Evolutionary conservation across 2,113 vertebrate species (phyloP).

Genomic region (Malurus cyaneus): DNA sequence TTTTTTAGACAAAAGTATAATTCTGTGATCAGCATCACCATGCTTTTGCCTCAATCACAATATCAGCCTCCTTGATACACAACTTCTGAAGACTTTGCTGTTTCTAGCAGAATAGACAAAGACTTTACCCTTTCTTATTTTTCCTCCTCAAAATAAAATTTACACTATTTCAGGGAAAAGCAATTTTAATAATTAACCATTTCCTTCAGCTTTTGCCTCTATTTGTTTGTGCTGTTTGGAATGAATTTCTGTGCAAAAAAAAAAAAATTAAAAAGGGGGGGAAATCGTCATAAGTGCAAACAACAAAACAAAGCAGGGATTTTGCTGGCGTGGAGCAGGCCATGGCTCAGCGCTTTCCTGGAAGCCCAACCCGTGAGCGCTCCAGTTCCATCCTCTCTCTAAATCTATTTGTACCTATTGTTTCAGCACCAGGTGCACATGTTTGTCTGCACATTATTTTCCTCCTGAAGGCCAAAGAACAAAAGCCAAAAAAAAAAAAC

Average conservation of each 20-base stretch:
- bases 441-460: constrained; percentile 64
- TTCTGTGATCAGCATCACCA: not conserved
- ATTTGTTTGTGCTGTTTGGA: not conserved
- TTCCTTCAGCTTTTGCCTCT: not conserved
- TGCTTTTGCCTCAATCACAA: not conserved
- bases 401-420: constrained; percentile 52
- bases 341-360: constrained; percentile 50
- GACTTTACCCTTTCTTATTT: not conserved
- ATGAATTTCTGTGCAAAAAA: not conserved
- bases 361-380: constrained; percentile 10
- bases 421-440: constrained; percentile 66
- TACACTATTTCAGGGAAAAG: not conserved
- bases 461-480: constrained; percentile 56
- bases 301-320: not conserved
- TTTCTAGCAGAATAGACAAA: not conserved
- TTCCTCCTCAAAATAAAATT: rapidly evolving
- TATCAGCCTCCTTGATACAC: not conserved
- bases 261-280: no score
- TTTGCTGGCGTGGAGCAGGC: constrained; percentile 9
- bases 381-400: constrained; percentile 32
- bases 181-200: rapidly evolving
- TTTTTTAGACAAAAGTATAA: not conserved
- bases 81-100: not conserved
- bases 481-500: constrained; percentile 30
- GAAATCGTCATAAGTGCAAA: not conserved